Evolutionary conservation across 2,888 invertebrate species (phyloP), one percentile per base, ranked within the genome.

Genomic region (Chesias legatella): DNA sequence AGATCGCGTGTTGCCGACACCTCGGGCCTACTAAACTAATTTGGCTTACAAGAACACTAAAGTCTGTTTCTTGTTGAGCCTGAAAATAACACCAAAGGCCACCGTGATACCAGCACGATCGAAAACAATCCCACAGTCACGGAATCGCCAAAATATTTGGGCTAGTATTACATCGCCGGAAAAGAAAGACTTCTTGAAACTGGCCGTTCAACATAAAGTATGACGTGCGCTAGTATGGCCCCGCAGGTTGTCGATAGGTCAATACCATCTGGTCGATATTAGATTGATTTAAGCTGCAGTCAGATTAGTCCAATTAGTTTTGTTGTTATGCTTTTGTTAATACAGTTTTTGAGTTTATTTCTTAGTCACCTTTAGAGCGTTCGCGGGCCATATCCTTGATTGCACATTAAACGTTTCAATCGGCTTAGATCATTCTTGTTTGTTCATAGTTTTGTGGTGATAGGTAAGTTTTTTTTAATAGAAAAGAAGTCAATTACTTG

Each of bases 181-280:
- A 17, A 3, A 3, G 13, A 17, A 17, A 3, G 13, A 17, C 13
- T 17, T 17, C 13, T 17, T 17, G 13, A n/a, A n/a, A 22, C 22
- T 7, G 22, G 7, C 1, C 22, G 1, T 7, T 7, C 3, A 22
- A 22, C 1, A 5, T 6, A 22, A 7, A 7, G 6, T 7, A 22
- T 7, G 1, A 22, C 1, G 56, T 50, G 57, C 56, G 57, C 48
- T 56, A 62, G 58, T 53, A 56, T 55, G 63, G 63, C 56, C 62
- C 60, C 56, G 56, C 61, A 53, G 60, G 53, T 75, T 74, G 71
- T 76, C 71, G 71, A 73, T 74, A 80, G 77, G 70, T 76, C 72
- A 71, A 74, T 74, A 80, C 83, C 83, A 85, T 81, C 86, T 79
- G 85, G 73, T 85, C 84, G 83, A 82, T 80, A 79, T 82, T 82